Conservation (phyloP, 2,888 invertebrate species). For the Trissolcus japonicus region DNA sequence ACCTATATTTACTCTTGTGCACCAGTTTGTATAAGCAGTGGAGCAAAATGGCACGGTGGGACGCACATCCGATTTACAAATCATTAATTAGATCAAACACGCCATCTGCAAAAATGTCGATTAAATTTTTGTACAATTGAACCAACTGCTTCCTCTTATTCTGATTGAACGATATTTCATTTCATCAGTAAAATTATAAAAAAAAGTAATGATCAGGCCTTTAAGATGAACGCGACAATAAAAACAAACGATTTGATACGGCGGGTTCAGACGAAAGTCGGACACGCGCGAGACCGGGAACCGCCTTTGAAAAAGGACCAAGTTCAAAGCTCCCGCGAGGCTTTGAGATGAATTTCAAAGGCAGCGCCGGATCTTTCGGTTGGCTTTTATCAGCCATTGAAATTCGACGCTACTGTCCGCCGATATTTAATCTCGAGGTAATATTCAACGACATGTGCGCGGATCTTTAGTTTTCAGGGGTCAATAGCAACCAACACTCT, state of each 20-base stretch:
- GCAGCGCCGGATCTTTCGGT: slow-evolving; percentile 46
- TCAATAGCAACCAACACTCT: slow-evolving; percentile 49
- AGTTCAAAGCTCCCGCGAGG: slow-evolving; percentile 54
- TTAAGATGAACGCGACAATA: background rate
- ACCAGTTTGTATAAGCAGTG: too few species aligned
- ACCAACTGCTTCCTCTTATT: too few species aligned
- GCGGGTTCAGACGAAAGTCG: slow-evolving; percentile 27
- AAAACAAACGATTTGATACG: slow-evolving; percentile 17
- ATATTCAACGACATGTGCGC: slow-evolving; percentile 54
- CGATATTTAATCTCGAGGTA: slow-evolving; percentile 50
- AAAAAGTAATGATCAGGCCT: background rate
- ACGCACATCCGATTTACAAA: too few species aligned
- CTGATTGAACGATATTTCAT: too few species aligned
- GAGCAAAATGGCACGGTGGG: too few species aligned
- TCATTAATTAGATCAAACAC: too few species aligned
- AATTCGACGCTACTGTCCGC: slow-evolving; percentile 45
- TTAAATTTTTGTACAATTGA: too few species aligned
- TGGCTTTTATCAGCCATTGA: slow-evolving; percentile 56
- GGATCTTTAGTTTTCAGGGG: slow-evolving; percentile 46
- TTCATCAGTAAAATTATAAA: too few species aligned
- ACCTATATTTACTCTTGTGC: too few species aligned
- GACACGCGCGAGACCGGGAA: slow-evolving; percentile 40
- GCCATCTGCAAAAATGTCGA: too few species aligned
- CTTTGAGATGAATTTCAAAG: slow-evolving; percentile 53
- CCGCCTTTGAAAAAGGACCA: slow-evolving; percentile 34